A percentile compares a stretch with the other conserved stretches of the same genome.
Conservation (phyloP, 2,113 vertebrate genomes). For the Hippocampus mohnikei region DNA sequence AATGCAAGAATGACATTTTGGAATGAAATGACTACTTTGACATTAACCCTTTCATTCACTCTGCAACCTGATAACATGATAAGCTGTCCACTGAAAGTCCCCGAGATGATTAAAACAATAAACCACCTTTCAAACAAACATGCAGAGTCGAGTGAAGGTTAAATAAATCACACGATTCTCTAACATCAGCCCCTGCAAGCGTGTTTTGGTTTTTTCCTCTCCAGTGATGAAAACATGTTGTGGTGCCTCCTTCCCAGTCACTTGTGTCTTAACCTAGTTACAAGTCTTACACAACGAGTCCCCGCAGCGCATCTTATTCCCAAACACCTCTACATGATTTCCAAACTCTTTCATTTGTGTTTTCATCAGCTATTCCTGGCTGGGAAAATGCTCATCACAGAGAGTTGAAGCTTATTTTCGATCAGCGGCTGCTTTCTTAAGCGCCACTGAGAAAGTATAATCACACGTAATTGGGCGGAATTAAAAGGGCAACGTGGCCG, state of each 20-base stretch:
- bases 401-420: slow-evolving; percentile 25
- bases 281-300: slow-evolving; percentile 1
- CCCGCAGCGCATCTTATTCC: slow-evolving; percentile 11
- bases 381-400: slow-evolving; percentile 9
- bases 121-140: background rate
- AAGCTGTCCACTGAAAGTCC: too few species aligned
- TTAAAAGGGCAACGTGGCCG: slow-evolving; percentile 31
- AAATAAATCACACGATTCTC: background rate
- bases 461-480: slow-evolving; percentile 29
- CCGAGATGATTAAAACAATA: too few species aligned
- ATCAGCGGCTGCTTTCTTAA: slow-evolving; percentile 24
- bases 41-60: too few species aligned
- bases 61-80: too few species aligned
- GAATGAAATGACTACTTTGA: too few species aligned
- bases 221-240: background rate
- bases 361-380: slow-evolving; percentile 8
- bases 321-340: background rate
- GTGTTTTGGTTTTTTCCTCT: too few species aligned
- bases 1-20: too few species aligned
- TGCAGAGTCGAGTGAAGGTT: background rate
- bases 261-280: slow-evolving; percentile 11
- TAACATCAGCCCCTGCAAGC: background rate
- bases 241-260: slow-evolving; percentile 1
- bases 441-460: slow-evolving; percentile 14
- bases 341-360: slow-evolving; percentile 2